These are phyloP conservation scores for Tragelaphus scriptus DNA, from an alignment of 2,113 vertebrate genomes.

Conservation along the genomic window DNA sequence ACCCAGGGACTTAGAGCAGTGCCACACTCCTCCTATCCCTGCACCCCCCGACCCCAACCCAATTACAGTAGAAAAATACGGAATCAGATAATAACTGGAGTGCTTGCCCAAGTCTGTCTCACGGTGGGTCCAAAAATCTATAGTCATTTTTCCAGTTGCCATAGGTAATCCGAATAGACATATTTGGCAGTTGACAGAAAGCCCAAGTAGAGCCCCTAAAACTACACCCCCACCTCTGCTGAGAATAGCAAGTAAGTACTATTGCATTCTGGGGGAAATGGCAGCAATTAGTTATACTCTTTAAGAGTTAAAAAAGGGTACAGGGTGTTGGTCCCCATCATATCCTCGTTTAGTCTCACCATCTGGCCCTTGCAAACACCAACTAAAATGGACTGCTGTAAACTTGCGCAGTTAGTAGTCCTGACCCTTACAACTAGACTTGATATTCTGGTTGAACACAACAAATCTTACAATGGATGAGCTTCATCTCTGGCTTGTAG, in stretches of 20 bases:
- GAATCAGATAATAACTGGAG: neutral
- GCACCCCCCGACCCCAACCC: accelerated
- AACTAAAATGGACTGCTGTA: neutral
- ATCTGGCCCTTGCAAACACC: neutral
- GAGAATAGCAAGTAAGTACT: neutral
- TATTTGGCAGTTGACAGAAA: neutral
- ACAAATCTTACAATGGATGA: neutral
- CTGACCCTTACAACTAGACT: neutral
- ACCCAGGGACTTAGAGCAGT: neutral
- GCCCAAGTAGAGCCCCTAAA: neutral
- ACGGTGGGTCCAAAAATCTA: neutral
- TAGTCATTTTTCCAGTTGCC: neutral
- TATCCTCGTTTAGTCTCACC: neutral
- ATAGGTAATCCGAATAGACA: neutral
- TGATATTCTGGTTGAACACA: neutral
- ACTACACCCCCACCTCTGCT: neutral
- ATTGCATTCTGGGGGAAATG: neutral
- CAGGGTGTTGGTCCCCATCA: neutral
- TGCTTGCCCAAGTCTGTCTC: neutral
- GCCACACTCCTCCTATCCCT: neutral
- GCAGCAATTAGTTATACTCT: neutral
- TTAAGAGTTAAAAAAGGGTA: neutral
- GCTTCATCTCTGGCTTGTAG: neutral
- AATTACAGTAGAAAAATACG: neutral
- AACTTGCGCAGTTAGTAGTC: neutral